Evolutionary conservation across 2,797 vertebrate genomes (phyloP), one percentile per base, ranked within the genome.

Genomic region (Myotis findleyi): DNA sequence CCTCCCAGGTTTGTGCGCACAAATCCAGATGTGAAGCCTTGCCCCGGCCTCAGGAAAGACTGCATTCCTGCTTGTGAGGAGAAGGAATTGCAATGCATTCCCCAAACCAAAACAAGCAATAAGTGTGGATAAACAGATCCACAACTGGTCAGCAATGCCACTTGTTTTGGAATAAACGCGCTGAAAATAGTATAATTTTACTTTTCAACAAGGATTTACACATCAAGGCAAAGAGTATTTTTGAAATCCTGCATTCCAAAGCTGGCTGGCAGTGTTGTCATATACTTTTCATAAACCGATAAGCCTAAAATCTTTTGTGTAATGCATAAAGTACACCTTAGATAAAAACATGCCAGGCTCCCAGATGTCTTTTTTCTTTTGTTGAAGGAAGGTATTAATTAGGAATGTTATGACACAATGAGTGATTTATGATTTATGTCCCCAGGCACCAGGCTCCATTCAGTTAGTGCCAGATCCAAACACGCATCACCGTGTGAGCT

Each of bases 311-410:
- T 77, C 38, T 91, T 95, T 84, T 86, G 62, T 90, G 85, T 66
- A 59, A 62, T 10, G 20, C 14, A 55, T 44, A 86, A 93, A 93
- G 57, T 21, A 9, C 23, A 62, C 79, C 49, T 66, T 66, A 85
- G 87, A 75, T 66, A 36, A 93, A 92, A 94, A 90, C 51, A 62
- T 33, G 27, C 38, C 69, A 83, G 90, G n/a, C 36, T 96, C 69
- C 77, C 51, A 83, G 89, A 76, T 4, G 6, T 49, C 71, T 85
- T 81, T 20, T 33, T 33, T 80, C 88, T 96, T 89, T 87, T 80
- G 79, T 76, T 91, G 88, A 93, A 89, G 69, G 95, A 81, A 86
- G 87, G 85, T 76, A 41, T 90, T 96, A 90, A 92, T 93, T 96
- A 94, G 2, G 9, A 88, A 64, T 47, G 21, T 77, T 88, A 49